Evolutionary conservation across 1,140 invertebrate genomes (phyloP).

Genomic region (Magallana ariakensis): DNA sequence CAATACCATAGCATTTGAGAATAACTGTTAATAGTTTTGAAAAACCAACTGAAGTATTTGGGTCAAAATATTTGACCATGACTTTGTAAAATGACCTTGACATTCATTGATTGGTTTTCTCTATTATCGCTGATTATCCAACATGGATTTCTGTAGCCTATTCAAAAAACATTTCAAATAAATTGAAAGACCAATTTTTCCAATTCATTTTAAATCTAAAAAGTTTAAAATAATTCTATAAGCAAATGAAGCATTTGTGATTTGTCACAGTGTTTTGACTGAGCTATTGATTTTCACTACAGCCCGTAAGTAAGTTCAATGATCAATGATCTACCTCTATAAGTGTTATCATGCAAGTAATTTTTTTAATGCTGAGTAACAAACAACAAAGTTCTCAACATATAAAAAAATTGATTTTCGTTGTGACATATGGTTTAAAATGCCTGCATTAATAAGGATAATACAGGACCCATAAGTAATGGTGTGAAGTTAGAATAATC

Average conservation of each 20-base stretch:
- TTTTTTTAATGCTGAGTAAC: constrained; percentile 15
- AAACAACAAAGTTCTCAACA: constrained; percentile 1
- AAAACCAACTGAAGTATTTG: too few relatives aligned
- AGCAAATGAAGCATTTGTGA: not conserved
- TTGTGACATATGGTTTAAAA: constrained; percentile 20
- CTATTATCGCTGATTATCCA: too few relatives aligned
- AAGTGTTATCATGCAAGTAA: constrained; percentile 15
- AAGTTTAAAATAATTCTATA: not conserved
- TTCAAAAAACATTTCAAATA: too few relatives aligned
- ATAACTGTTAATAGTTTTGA: too few relatives aligned
- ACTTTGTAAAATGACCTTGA: too few relatives aligned
- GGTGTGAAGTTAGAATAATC: not conserved
- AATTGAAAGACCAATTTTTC: too few relatives aligned
- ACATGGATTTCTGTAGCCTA: too few relatives aligned
- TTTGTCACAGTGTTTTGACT: not conserved
- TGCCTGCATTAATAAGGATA: not conserved
- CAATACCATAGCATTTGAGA: too few relatives aligned
- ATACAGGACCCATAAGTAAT: not conserved
- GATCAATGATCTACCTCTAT: not conserved
- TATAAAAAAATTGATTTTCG: constrained; percentile 22
- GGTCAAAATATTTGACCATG: too few relatives aligned
- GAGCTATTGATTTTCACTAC: not conserved
- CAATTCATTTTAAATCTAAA: too few relatives aligned
- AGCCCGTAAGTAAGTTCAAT: not conserved
- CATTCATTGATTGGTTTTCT: too few relatives aligned